These are phyloP conservation scores for Drosophila subsilvestris DNA, from an alignment of 2,888 invertebrate species.

Conservation along the genomic window DNA sequence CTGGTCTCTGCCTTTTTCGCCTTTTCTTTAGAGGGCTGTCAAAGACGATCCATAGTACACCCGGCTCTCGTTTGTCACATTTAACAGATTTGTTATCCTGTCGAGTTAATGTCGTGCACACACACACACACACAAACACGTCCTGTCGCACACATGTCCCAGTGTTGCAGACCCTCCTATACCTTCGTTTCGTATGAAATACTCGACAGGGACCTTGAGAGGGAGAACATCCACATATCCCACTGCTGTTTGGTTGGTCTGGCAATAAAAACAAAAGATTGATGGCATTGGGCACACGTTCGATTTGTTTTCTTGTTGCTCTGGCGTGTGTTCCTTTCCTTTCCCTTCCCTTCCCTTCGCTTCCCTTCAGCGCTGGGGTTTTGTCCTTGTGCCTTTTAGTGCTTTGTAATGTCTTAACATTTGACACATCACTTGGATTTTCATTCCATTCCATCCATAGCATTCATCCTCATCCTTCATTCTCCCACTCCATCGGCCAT, in stretches of 20 bases:
- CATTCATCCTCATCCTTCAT: slow-evolving; percentile 28
- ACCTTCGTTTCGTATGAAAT: slow-evolving; percentile 62
- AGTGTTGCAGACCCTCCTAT: slow-evolving; percentile 14
- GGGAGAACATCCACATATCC: not conserved
- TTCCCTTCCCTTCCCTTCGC: slow-evolving; percentile 1
- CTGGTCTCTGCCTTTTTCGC: slow-evolving; percentile 26
- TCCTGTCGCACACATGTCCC: slow-evolving; percentile 36
- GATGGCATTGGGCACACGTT: slow-evolving; percentile 81
- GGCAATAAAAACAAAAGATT: slow-evolving; percentile 81
- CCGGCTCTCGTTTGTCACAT: slow-evolving; percentile 83
- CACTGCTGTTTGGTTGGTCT: not conserved
- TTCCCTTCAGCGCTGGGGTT: slow-evolving; percentile 20
- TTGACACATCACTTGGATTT: slow-evolving; percentile 82
- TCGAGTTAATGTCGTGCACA: slow-evolving; percentile 83
- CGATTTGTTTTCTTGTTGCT: slow-evolving; percentile 81
- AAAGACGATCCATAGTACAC: slow-evolving; percentile 57
- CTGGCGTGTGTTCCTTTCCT: slow-evolving; percentile 62
- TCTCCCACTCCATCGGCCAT: not conserved
- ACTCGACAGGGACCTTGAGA: slow-evolving; percentile 61
- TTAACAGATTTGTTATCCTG: slow-evolving; percentile 84
- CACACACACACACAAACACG: slow-evolving; percentile 45
- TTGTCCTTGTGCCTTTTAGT: slow-evolving; percentile 63
- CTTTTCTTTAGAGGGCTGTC: slow-evolving; percentile 57
- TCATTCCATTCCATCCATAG: slow-evolving; percentile 53
- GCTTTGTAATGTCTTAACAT: slow-evolving; percentile 83